Percentiles rank a stretch among this genome's conserved stretches.
Conservation (phyloP, 2,113 vertebrate species). For the Pteruthius melanotis region DNA sequence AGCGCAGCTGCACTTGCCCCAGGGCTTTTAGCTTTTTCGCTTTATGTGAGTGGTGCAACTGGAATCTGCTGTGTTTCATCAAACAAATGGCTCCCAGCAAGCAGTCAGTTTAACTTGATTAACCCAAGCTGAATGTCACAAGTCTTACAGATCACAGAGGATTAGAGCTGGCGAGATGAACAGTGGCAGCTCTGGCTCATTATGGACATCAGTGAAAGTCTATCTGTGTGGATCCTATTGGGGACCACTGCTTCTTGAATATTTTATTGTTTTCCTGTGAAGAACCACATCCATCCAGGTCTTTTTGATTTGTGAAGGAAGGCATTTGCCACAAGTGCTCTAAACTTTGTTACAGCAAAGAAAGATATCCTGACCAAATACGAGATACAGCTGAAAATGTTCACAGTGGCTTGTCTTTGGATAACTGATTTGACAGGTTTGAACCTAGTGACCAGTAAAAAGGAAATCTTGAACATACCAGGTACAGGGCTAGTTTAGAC, state of each 20-base stretch:
- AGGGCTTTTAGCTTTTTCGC: not conserved
- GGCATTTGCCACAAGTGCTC: not conserved
- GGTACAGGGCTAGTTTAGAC: not conserved
- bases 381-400: not conserved
- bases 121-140: constrained; percentile 46
- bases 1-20: not conserved
- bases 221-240: not conserved
- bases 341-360: not conserved
- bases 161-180: not conserved
- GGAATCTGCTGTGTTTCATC: constrained; percentile 57
- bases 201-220: not conserved
- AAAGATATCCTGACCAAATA: not conserved
- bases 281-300: not conserved
- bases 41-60: constrained; percentile 2
- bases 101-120: constrained; percentile 58
- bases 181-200: not conserved
- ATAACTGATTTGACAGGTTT: not conserved
- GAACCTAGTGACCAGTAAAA: not conserved
- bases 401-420: not conserved
- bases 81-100: constrained; percentile 47
- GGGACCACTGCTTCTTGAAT: not conserved
- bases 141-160: constrained; percentile 7
- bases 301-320: not conserved
- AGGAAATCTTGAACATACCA: not conserved
- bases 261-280: not conserved